Conservation (phyloP, 2,797 vertebrate genomes). For the Ispidina picta region DNA sequence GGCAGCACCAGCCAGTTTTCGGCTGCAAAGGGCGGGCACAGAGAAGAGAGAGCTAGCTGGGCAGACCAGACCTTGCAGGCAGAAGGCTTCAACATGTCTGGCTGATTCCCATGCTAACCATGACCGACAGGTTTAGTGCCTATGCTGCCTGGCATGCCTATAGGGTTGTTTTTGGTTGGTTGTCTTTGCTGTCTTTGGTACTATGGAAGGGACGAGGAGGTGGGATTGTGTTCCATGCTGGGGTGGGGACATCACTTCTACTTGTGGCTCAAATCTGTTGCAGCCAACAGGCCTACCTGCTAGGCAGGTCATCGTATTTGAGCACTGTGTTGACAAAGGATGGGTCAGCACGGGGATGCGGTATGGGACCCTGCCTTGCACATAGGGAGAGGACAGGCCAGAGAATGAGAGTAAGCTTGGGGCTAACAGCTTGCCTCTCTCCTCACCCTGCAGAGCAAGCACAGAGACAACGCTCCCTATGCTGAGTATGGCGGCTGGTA, state of each 20-base stretch:
- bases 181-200: not conserved
- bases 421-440: not conserved
- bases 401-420: not conserved
- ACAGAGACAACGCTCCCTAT: conserved; percentile 90
- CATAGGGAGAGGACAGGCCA: not conserved
- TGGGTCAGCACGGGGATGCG: not conserved
- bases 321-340: not conserved
- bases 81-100: not conserved
- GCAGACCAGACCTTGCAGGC: not conserved
- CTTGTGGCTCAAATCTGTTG: not conserved
- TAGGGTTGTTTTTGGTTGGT: not conserved
- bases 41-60: not conserved
- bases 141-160: not conserved
- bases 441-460: conserved; percentile 82
- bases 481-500: conserved; percentile 95
- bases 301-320: not conserved
- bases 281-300: not conserved
- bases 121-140: not conserved
- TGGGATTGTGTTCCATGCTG: not conserved
- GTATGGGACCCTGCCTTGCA: not conserved
- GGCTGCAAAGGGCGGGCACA: not conserved
- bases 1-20: not conserved
- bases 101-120: not conserved
- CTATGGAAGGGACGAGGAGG: not conserved
- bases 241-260: not conserved